These are phyloP conservation scores for Anniella stebbinsi DNA, from an alignment of 2,797 vertebrate species.

Conservation along the genomic window DNA sequence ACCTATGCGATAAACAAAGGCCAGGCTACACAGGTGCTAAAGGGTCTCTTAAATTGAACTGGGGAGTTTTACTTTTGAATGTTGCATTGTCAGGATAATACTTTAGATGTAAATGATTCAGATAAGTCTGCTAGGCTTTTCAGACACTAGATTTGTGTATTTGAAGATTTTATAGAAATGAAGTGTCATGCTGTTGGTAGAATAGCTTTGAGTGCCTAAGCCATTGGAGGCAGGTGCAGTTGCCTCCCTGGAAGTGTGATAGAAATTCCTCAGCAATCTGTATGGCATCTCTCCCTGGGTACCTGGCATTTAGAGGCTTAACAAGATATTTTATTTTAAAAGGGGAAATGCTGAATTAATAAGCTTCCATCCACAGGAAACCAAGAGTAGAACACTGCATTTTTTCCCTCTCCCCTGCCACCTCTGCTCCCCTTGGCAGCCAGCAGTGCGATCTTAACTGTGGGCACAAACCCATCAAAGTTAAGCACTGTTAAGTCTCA, in stretches of 20 bases:
- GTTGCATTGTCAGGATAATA: not conserved
- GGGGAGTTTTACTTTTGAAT: not conserved
- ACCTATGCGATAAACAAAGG: not conserved
- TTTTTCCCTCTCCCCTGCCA: not conserved
- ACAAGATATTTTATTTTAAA: not conserved
- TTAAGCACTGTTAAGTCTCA: not conserved
- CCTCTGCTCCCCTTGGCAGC: not conserved
- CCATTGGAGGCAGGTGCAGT: not conserved
- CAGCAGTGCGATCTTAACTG: not conserved
- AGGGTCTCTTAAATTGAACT: not conserved
- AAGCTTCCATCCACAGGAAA: not conserved
- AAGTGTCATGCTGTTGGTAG: not conserved
- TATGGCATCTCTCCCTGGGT: not conserved
- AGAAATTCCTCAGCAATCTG: not conserved
- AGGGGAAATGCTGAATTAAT: not conserved
- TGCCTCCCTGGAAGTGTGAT: not conserved
- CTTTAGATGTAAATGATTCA: not conserved
- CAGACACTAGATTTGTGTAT: not conserved
- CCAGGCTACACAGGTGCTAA: no score
- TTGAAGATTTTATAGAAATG: not conserved
- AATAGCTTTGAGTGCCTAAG: not conserved
- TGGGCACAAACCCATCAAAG: not conserved
- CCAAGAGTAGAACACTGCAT: not conserved
- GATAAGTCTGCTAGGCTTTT: not conserved
- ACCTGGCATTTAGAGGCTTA: constrained; percentile 9